Conservation (phyloP, 1,140 invertebrate species). For the Drosophila prosaltans region DNA sequence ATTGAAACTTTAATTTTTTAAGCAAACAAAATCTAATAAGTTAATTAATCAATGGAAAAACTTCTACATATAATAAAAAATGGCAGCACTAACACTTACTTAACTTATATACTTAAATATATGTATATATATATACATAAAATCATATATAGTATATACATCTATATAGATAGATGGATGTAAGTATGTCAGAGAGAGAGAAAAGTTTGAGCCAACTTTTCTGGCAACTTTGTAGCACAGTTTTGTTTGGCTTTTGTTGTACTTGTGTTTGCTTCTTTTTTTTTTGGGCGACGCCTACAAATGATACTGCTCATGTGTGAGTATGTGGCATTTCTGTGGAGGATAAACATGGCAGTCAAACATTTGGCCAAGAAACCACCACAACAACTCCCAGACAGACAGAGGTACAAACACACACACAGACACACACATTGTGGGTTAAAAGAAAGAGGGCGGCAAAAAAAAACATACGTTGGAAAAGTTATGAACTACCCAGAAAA, state of each 20-base stretch:
- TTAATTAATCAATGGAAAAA: too few species aligned
- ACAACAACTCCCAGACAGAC: slow-evolving; percentile 52
- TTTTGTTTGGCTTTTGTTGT: slow-evolving; percentile 38
- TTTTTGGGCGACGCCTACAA: slow-evolving; percentile 60
- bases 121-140: too few species aligned
- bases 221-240: slow-evolving; percentile 65
- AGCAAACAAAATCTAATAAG: too few species aligned
- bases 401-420: slow-evolving; percentile 41
- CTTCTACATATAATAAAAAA: too few species aligned
- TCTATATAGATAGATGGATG: background rate
- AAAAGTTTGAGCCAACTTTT: slow-evolving; percentile 38
- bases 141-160: too few species aligned
- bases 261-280: slow-evolving; percentile 17
- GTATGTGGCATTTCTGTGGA: slow-evolving; percentile 30
- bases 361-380: slow-evolving; percentile 67
- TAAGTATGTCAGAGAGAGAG: slow-evolving; percentile 7
- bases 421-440: background rate
- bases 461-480: slow-evolving; percentile 20
- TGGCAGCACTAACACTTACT: too few species aligned
- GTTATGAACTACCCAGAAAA: slow-evolving; percentile 59
- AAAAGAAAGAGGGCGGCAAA: background rate
- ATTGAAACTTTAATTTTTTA: too few species aligned
- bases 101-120: too few species aligned
- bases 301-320: slow-evolving; percentile 25
- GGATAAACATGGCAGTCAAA: slow-evolving; percentile 71